Base-by-base conservation (phyloP, 1,140 invertebrate genomes). In the Triops cancriformis region DNA sequence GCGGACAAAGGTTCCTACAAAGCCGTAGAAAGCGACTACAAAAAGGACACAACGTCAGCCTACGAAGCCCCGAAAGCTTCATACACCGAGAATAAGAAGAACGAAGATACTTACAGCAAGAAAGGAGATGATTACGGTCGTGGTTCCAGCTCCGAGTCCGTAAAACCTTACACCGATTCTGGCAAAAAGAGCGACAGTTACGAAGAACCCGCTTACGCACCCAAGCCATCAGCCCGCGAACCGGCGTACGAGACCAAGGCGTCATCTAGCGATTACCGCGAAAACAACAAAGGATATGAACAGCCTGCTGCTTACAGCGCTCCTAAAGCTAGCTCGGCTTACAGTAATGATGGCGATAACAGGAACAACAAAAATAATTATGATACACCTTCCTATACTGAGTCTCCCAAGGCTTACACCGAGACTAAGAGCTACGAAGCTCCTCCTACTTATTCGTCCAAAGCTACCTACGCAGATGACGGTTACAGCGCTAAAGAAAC, bases 51-150 rank as follows among this genome's bases (percentile, higher is more conserved):
- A 11, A 2, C 45, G 26, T 11, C 78, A 51, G 43, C 43, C 26
- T 76, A 79, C 73, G 78, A 79, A 28, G 77, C 42, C 41, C 78
- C 77, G 9, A 75, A 78, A n/a, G 51, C 51, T 64, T 18, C 51
- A 5, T 64, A 64, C 51, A 64, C 51, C 51, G 51, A 64, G 6
- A 64, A 10, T 18, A 64, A 64, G 51, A 23, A 64, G 18, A 5
- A 64, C 9, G 51, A 64, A 6, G 51, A 64, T 64, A 6, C 14
- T n/a, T 64, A 64, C 51, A 23, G 6, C 14, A 23, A 18, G 5
- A 64, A 64, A 64, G 14, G 10, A 14, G 51, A 18, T 14, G 51
- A 64, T 37, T 37, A 37, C 7, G 7, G 31, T 23, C 51, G 51
- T 23, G 51, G 23, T 64, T 64, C 51, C 51, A 64, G 23, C 18